Conservation (phyloP, 2,797 vertebrate species). For the Pseudochromis fuscus region DNA sequence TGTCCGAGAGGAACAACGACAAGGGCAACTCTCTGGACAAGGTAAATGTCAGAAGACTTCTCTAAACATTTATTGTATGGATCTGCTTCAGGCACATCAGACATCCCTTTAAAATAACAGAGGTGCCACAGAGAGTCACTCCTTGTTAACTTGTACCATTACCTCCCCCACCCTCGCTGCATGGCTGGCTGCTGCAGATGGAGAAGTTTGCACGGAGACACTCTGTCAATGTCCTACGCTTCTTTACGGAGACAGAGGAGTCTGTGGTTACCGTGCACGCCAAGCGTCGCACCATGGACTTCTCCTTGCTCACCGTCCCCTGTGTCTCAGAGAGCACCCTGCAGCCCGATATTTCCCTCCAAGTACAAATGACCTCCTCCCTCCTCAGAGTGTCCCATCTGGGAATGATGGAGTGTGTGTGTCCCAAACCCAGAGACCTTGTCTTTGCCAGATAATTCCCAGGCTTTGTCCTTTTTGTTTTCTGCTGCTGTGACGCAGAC, state of each 20-base stretch:
- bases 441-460: conserved; percentile 67
- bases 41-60: conserved; percentile 82
- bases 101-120: conserved; percentile 13
- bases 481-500: conserved; percentile 44
- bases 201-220: conserved; percentile 89
- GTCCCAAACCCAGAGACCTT: conserved; percentile 43
- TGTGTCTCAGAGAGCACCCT: conserved; percentile 81
- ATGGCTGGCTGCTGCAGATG: conserved; percentile 84
- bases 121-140: conserved; percentile 29
- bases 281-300: conserved; percentile 92
- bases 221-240: conserved; percentile 85
- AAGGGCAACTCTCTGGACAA: conserved; percentile 95
- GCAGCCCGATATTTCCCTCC: conserved; percentile 80
- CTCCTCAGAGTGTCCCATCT: conserved; percentile 65
- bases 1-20: conserved; percentile 91
- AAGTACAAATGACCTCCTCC: conserved; percentile 74
- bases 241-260: conserved; percentile 84
- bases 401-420: conserved; percentile 61
- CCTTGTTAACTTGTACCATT: conserved; percentile 75
- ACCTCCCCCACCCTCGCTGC: conserved; percentile 46
- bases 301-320: conserved; percentile 89
- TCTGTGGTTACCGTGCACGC: conserved; percentile 77
- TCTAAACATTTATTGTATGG: no score
- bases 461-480: conserved; percentile 39
- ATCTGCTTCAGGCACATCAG: conserved; percentile 6